A percentile compares a stretch with the other conserved stretches of the same genome.
Evolutionary conservation across 2,797 vertebrate genomes (phyloP).

Genomic region (Semaprochilodus insignis): DNA sequence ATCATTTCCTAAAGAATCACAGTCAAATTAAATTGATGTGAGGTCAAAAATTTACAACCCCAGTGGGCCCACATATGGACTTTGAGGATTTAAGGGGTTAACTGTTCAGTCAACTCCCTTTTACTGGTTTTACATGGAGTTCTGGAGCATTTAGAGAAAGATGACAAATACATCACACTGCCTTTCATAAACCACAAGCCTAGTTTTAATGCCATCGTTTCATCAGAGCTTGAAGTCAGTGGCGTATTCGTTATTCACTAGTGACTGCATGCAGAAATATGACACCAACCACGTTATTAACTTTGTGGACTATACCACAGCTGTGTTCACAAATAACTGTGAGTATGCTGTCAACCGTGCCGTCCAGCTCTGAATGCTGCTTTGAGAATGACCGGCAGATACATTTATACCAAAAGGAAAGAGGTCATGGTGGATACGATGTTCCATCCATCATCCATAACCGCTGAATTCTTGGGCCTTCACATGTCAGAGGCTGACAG

Average conservation of each 20-base stretch:
- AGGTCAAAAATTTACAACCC: neutral
- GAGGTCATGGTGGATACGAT: neutral
- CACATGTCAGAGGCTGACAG: neutral
- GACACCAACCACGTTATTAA: slow-evolving; percentile 21
- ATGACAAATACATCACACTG: neutral
- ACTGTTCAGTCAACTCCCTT: neutral
- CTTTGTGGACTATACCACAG: slow-evolving; percentile 11
- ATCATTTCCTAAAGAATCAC: neutral
- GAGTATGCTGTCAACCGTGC: neutral
- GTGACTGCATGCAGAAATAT: slow-evolving; percentile 6
- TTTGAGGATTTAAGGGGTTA: neutral
- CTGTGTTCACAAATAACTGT: neutral
- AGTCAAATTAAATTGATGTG: neutral
- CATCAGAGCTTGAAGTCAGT: slow-evolving; percentile 29
- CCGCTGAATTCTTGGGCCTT: neutral
- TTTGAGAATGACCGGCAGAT: neutral
- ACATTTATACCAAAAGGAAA: neutral
- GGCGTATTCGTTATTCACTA: neutral
- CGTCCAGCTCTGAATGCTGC: neutral
- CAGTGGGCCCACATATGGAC: neutral
- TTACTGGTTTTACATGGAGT: neutral
- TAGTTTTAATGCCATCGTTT: slow-evolving; percentile 38
- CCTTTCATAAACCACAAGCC: slow-evolving; percentile 18
- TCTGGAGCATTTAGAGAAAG: neutral
- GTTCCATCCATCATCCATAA: neutral